Conservation (phyloP, 2,797 vertebrate species). For the Chrosomus eos region DNA sequence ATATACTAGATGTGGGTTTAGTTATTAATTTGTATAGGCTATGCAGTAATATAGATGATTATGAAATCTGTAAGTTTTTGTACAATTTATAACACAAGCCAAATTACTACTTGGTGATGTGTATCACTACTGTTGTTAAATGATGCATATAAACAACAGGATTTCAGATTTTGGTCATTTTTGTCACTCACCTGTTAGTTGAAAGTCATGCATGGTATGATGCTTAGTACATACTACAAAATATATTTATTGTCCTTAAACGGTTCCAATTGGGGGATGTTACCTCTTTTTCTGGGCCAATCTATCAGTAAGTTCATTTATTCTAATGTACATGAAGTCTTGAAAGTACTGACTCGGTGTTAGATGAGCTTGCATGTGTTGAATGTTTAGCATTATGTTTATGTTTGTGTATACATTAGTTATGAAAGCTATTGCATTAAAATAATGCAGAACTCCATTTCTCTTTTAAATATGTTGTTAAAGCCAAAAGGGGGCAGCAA, state of each 20-base stretch:
- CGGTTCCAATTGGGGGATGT: no score
- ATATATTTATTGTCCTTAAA: no score
- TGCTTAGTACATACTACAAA: no score
- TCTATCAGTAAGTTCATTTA: no score
- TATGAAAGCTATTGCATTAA: constrained; percentile 5
- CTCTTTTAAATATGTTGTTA: constrained; percentile 74
- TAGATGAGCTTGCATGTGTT: no score
- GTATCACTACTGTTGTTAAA: neutral
- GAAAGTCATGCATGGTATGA: neutral
- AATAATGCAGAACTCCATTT: neutral
- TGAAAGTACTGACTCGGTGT: no score
- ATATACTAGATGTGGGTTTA: neutral
- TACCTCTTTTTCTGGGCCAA: no score
- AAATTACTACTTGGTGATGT: neutral
- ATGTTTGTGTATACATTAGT: neutral
- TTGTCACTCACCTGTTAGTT: neutral
- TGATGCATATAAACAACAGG: neutral
- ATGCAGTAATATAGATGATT: no score
- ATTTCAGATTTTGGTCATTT: neutral
- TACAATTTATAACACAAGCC: neutral
- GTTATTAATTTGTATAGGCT: neutral
- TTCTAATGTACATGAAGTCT: no score
- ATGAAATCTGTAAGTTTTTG: neutral
- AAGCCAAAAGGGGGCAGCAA: constrained; percentile 76
- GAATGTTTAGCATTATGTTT: neutral